phyloP scores from a whole-genome alignment of 2,797 vertebrate genomes.

The Falco cherrug region DNA sequence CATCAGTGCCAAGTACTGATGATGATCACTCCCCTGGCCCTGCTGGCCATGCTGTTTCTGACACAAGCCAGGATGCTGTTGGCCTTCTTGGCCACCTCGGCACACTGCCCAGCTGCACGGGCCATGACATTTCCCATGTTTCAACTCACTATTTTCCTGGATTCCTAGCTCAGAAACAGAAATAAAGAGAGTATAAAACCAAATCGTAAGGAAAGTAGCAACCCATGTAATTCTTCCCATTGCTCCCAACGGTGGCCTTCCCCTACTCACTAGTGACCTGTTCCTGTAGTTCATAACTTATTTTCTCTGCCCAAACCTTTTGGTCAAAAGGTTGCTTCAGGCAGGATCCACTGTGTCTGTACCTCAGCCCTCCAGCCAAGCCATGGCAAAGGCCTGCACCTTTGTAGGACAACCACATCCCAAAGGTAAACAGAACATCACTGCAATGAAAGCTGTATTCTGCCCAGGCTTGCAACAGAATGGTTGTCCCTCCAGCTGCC shows the following conservation, averaged over 20 bases:
- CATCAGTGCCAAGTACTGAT: no score
- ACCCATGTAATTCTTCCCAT: not conserved
- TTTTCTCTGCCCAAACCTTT: not conserved
- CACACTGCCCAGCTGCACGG: no score
- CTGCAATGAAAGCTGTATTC: not conserved
- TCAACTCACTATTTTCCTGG: not conserved
- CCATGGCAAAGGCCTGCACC: not conserved
- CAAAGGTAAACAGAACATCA: not conserved
- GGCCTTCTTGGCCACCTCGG: no score
- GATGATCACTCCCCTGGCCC: no score
- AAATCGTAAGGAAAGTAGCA: not conserved
- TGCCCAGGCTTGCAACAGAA: not conserved
- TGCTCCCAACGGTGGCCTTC: not conserved
- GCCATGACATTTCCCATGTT: not conserved
- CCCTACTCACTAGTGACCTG: not conserved
- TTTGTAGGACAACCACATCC: not conserved
- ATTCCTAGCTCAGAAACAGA: not conserved
- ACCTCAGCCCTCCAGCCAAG: not conserved
- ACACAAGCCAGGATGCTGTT: no score
- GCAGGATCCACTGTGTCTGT: not conserved
- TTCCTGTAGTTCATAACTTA: not conserved
- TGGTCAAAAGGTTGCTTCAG: not conserved
- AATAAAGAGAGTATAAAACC: not conserved
- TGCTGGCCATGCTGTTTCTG: no score
- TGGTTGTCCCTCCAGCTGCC: not conserved